Base-by-base conservation (phyloP, 2,113 vertebrate species). In the Bucco capensis region DNA sequence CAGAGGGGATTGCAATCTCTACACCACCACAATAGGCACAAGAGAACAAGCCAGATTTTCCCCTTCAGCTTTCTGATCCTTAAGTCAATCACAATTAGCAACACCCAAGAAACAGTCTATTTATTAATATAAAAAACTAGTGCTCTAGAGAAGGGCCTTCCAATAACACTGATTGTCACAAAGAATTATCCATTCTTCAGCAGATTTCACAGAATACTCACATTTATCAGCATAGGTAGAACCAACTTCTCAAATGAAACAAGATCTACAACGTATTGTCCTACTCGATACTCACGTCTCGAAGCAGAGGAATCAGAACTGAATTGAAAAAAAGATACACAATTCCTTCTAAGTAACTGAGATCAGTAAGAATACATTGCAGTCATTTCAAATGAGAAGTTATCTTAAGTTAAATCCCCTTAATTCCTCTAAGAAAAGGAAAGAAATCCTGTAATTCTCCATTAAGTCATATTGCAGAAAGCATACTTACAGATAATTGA, bases 251-350 rank as follows among this genome's bases (percentile, higher is more conserved):
- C 99, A 93, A 99, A 99, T 7, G 99, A 98, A 44, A 92, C 69
- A 80, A 99, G 85, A 67, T 99, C 98, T 25, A 99, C 99, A 85
- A 98, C 96, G 21, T 99, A 99, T 67, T 98, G 98, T 5, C 99
- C 99, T 0, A 99, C 99, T 3, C 97, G 97, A 95, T 96, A 97
- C 46, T 98, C 98, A 35, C 67, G 82, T 93, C 96, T 96, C 88
- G 97, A 97, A 6, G 92, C 49, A 58, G 96, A 93, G 15, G 91
- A 86, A 42, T 94, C 95, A n/a, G 97, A 90, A 89, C 98, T 98
- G 88, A 53, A 93, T 77, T 83, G 58, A 81, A 65, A 96, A 71
- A 89, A 73, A 94, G 24, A 89, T 2, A 67, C 15, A 71, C 14
- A 70, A 14, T 60, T 93, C 31, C 40, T 61, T 91, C 27, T 65